Conservation (phyloP, 2,888 invertebrate genomes). For the Bellardia pandia region DNA sequence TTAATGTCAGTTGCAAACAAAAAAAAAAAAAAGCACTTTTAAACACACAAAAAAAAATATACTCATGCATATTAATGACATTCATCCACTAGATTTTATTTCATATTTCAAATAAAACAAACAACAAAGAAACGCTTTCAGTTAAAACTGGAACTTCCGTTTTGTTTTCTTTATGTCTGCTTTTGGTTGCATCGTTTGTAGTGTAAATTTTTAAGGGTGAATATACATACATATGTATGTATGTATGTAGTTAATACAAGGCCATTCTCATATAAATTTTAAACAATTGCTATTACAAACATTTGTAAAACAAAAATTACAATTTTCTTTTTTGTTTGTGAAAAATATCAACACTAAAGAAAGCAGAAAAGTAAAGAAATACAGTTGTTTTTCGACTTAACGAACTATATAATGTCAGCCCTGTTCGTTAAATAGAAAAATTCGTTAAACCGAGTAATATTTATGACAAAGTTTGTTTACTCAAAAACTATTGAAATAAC, state of each 20-base stretch:
- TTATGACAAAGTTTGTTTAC: too few relatives aligned
- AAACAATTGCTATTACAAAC: constrained; percentile 11
- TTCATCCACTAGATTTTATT: constrained; percentile 3
- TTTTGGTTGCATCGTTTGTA: neutral
- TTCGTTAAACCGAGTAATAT: too few relatives aligned
- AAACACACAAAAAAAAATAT: neutral
- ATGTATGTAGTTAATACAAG: constrained; percentile 14
- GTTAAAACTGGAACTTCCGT: constrained; percentile 36
- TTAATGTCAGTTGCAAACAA: constrained; percentile 30
- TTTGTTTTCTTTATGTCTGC: constrained; percentile 5
- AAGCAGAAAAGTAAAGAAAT: constrained; percentile 4
- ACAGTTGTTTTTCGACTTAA: too few relatives aligned
- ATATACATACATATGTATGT: neutral
- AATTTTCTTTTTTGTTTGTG: neutral
- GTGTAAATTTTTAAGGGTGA: constrained; percentile 19
- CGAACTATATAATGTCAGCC: too few relatives aligned
- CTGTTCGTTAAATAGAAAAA: too few relatives aligned
- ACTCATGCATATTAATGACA: constrained; percentile 41
- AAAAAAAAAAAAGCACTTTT: neutral
- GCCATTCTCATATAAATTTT: constrained; percentile 27
- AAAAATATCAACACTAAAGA: constrained; percentile 3
- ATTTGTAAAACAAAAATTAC: neutral
- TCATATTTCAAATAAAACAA: neutral
- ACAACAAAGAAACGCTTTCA: neutral
- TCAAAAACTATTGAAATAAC: too few relatives aligned